Percentiles rank a stretch among this genome's conserved stretches.
Evolutionary conservation across 2,888 invertebrate species (phyloP).

Genomic region (Phorcus lineatus): DNA sequence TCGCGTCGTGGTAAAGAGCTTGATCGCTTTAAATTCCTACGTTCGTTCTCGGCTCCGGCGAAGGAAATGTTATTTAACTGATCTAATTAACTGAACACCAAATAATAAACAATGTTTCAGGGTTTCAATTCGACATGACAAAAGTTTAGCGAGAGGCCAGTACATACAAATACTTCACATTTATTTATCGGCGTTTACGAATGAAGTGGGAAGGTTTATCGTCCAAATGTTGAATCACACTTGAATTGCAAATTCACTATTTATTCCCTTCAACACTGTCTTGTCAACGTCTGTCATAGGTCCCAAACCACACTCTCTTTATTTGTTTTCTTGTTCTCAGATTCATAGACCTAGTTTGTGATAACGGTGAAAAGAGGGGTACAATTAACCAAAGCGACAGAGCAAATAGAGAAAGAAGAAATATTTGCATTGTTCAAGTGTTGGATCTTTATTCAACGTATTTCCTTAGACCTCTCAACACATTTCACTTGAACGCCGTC

Average conservation of each 20-base stretch:
- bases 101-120: background rate
- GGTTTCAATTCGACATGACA: background rate
- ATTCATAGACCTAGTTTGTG: slow-evolving; percentile 27
- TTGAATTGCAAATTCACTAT: slow-evolving; percentile 22
- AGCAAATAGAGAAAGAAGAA: slow-evolving; percentile 22
- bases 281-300: too few species aligned
- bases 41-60: background rate
- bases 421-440: slow-evolving; percentile 17
- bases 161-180: slow-evolving; percentile 9
- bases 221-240: slow-evolving; percentile 26
- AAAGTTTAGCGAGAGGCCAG: background rate
- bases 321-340: slow-evolving; percentile 15
- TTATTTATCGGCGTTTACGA: slow-evolving; percentile 1
- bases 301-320: background rate
- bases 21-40: background rate
- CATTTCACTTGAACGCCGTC: background rate
- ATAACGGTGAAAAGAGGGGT: slow-evolving; percentile 14
- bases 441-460: background rate
- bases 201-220: background rate
- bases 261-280: background rate
- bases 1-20: background rate
- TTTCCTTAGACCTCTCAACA: background rate
- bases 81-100: slow-evolving; percentile 3
- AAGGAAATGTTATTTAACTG: slow-evolving; percentile 11
- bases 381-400: slow-evolving; percentile 28